Conservation (phyloP, 2,797 vertebrate genomes). For the Gila robusta region DNA sequence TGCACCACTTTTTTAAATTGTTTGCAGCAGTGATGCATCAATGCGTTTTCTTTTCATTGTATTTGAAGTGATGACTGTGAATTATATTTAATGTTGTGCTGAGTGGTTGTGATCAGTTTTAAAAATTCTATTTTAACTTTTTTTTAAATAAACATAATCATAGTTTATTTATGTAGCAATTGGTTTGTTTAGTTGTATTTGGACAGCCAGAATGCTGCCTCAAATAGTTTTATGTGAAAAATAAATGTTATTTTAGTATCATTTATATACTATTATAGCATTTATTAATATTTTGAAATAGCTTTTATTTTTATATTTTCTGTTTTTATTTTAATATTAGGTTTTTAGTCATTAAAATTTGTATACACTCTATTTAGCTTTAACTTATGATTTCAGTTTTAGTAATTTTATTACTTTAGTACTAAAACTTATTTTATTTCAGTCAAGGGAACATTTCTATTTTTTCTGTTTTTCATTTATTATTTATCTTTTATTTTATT, state of each 20-base stretch:
- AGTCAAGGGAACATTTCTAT: not conserved
- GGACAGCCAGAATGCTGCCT: not conserved
- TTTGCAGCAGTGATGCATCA: not conserved
- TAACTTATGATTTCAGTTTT: not conserved
- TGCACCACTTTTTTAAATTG: not conserved
- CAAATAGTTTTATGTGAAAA: not conserved
- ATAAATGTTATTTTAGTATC: not conserved
- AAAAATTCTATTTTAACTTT: too few species aligned
- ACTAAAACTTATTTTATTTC: not conserved
- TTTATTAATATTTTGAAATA: not conserved
- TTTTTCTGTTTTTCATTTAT: not conserved
- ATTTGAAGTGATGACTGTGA: not conserved
- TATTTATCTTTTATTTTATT: not conserved
- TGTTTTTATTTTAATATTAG: not conserved
- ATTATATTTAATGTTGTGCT: not conserved
- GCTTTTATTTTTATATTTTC: not conserved
- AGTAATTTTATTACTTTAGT: not conserved
- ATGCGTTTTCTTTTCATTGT: not conserved
- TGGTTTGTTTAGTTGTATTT: not conserved
- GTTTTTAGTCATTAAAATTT: too few species aligned
- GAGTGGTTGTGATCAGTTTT: not conserved
- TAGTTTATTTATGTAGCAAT: not conserved
- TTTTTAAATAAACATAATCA: not conserved
- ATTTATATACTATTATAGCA: not conserved
- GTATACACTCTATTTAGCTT: not conserved